Conservation (phyloP, 2,888 invertebrate species). For the Melanotus villosus region DNA sequence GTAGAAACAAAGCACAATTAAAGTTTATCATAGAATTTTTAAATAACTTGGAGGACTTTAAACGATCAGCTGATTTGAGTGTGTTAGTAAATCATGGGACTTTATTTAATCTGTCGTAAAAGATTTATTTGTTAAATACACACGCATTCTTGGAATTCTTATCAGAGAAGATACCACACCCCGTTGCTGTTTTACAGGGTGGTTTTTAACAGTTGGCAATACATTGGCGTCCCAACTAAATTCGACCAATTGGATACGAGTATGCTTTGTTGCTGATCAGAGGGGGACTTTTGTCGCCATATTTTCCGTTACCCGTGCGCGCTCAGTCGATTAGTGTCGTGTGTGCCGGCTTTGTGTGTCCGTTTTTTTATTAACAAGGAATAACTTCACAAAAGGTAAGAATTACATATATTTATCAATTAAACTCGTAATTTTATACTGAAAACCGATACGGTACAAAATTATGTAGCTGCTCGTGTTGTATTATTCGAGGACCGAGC, state of each 20-base stretch:
- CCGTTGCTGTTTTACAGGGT: constrained; percentile 34
- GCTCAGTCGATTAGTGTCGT: constrained; percentile 61
- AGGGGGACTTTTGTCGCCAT: constrained; percentile 61
- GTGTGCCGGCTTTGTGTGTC: constrained; percentile 57
- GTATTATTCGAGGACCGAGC: constrained; percentile 28
- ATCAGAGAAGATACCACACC: constrained; percentile 57
- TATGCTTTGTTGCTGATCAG: constrained; percentile 51
- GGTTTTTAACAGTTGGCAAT: constrained; percentile 54
- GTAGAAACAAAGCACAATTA: too few relatives aligned
- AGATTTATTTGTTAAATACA: too few relatives aligned
- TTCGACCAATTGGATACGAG: constrained; percentile 57
- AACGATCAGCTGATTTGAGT: too few relatives aligned
- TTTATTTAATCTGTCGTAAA: too few relatives aligned
- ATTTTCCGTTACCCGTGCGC: constrained; percentile 65
- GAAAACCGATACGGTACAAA: background rate
- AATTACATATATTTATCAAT: constrained; percentile 48
- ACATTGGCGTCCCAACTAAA: constrained; percentile 60
- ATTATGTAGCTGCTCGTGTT: background rate
- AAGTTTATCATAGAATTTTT: too few relatives aligned
- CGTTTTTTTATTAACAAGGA: constrained; percentile 56
- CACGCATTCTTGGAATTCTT: background rate
- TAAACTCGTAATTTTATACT: constrained; percentile 45
- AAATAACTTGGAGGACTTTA: too few relatives aligned
- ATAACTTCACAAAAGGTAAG: constrained; percentile 57
- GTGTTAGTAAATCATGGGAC: too few relatives aligned